These are phyloP conservation scores for Conger conger DNA, from an alignment of 2,113 vertebrate genomes.

Conservation along the genomic window DNA sequence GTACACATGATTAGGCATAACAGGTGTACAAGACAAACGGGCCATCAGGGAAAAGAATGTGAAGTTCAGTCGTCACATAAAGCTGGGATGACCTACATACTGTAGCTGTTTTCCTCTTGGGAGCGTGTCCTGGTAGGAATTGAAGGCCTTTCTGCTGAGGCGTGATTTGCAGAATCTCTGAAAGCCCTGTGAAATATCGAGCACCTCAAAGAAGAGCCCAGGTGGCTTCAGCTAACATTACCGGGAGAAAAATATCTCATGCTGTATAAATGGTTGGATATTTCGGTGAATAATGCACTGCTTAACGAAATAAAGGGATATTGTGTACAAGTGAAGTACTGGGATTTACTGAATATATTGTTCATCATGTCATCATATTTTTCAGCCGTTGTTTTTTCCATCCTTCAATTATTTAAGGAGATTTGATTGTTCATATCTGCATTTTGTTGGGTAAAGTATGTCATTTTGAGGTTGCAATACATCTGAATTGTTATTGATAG, in stretches of 20 bases:
- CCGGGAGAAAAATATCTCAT: background rate
- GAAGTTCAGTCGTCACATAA: conserved; percentile 49
- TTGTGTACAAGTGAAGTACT: background rate
- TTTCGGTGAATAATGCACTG: background rate
- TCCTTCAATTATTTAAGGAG: background rate
- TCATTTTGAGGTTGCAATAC: background rate
- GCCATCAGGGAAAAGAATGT: conserved; percentile 30
- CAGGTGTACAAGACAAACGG: conserved; percentile 41
- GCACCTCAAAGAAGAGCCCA: conserved; percentile 35
- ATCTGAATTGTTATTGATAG: background rate
- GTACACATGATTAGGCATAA: conserved; percentile 32
- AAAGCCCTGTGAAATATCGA: conserved; percentile 43
- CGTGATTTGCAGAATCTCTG: conserved; percentile 56
- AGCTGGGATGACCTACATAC: conserved; percentile 60
- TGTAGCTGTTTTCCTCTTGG: conserved; percentile 58
- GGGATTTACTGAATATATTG: background rate
- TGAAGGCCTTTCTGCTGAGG: conserved; percentile 61
- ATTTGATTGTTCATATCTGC: background rate
- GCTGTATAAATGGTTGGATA: background rate
- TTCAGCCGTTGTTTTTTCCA: background rate
- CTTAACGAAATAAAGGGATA: background rate
- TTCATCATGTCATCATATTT: background rate
- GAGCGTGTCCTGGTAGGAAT: conserved; percentile 60
- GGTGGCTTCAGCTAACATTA: conserved; percentile 8
- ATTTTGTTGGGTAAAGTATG: background rate